phyloP scores from a whole-genome alignment of 2,797 vertebrate species.

The Cichlasoma orientale region DNA sequence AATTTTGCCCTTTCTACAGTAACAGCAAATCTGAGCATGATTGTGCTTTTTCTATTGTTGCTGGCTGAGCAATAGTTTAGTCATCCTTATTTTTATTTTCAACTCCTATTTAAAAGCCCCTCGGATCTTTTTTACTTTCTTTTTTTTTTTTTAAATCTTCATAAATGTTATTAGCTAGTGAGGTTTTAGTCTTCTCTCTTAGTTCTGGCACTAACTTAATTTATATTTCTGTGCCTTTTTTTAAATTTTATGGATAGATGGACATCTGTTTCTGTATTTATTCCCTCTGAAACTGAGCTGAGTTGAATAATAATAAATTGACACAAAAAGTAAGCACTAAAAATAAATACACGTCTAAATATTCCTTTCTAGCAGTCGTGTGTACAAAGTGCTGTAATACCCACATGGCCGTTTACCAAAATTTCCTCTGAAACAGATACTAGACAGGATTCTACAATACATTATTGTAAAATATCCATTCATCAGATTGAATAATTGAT shows the following conservation, averaged over 20 bases:
- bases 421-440: conserved; percentile 6
- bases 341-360: not conserved
- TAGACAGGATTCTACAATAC: not conserved
- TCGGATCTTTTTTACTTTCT: conserved; percentile 35
- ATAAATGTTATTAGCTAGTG: conserved; percentile 25
- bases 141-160: conserved; percentile 17
- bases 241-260: not conserved
- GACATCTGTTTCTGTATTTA: not conserved
- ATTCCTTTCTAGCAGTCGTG: not conserved
- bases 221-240: no score
- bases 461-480: conserved; percentile 17
- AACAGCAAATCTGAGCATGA: conserved; percentile 22
- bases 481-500: conserved; percentile 24
- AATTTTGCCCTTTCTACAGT: conserved; percentile 47
- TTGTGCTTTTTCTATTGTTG: conserved; percentile 22
- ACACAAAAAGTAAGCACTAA: not conserved
- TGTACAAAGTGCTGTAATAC: not conserved
- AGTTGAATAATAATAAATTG: not conserved
- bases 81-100: conserved; percentile 20
- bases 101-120: not conserved
- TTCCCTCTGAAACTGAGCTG: not conserved
- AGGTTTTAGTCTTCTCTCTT: conserved; percentile 1
- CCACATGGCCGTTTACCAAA: not conserved
- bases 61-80: conserved; percentile 14
- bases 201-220: not conserved